A percentile compares a stretch with the other conserved stretches of the same genome.
Conservation (phyloP, 1,140 invertebrate genomes). For the Drosophila sproati region DNA sequence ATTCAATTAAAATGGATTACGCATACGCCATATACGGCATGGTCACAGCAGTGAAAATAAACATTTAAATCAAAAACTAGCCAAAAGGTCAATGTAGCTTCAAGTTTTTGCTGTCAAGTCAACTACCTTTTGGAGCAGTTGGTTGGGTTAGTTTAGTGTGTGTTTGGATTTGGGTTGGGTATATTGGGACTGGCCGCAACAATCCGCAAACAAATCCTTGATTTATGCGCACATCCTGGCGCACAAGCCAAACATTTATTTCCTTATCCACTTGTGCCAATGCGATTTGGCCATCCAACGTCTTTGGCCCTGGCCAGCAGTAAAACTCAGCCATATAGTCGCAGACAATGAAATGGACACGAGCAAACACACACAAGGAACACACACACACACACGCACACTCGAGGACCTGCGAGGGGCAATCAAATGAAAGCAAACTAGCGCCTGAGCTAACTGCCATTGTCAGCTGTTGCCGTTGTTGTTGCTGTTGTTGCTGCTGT, state of each 20-base stretch:
- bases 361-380: constrained; percentile 2
- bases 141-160: background rate
- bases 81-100: constrained; percentile 18
- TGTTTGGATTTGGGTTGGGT: background rate
- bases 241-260: constrained; percentile 82
- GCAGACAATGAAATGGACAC: constrained; percentile 40
- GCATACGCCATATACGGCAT: constrained; percentile 64
- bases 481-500: constrained; percentile 1
- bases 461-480: constrained; percentile 25
- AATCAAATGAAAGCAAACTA: constrained; percentile 75
- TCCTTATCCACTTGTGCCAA: constrained; percentile 84
- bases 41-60: constrained; percentile 51
- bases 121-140: constrained; percentile 59
- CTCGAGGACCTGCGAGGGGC: constrained; percentile 9
- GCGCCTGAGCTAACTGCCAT: constrained; percentile 45
- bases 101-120: constrained; percentile 43
- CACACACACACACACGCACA: constrained; percentile 4
- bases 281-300: constrained; percentile 58
- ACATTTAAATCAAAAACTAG: constrained; percentile 61
- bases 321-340: constrained; percentile 33
- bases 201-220: constrained; percentile 84
- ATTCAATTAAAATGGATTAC: constrained; percentile 81
- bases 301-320: constrained; percentile 58
- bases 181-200: constrained; percentile 39
- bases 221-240: constrained; percentile 83